Evolutionary conservation across 2,888 invertebrate genomes (phyloP), one percentile per base, ranked within the genome.

Genomic region (Temnothorax rugatulus): DNA sequence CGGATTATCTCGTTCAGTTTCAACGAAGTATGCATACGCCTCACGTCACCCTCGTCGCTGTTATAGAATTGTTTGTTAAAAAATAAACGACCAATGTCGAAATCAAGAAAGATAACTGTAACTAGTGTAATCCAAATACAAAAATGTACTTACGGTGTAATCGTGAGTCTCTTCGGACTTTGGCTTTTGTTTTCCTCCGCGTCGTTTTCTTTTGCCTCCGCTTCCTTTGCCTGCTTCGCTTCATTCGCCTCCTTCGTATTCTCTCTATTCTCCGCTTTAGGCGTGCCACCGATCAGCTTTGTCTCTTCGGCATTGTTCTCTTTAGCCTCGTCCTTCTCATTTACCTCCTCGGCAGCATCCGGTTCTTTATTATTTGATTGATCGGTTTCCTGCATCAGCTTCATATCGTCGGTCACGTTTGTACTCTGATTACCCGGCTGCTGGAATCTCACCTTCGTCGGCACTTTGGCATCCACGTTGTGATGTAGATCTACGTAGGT

Each of bases 1-100:
- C 99, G 98, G 95, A 99, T 99, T 93, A 99, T 98, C 95, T 99
- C 99, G 95, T 99, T 99, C 93, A 99, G 96, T 95, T 99, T 98
- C 89, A 99, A 98, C 88, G 99, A 99, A 79, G 99, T 99, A 96
- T 99, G 99, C 99, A 99, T 99, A 93, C 99, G 97, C 91, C 99
- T 97, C 75, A 99, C 99, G 93, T 99, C 99, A 90, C 98, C 98
- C 95, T 99, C 98, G 95, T 98, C 98, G 90, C 98, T 98, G 94
- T 82, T 95, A 71, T 73, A 85, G 8, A 86, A 84, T 54, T 64
- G 44, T 29, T 75, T 15, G 25, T 77, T 64, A 41, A 13, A n/a
- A 2, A 47, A 44, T 1, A 66, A 64, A n/a, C n/a, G n/a, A 29
- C 21, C n/a, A 0, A 44, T 11, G 18, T 3, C 15, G n/a, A 44